A percentile compares a stretch with the other conserved stretches of the same genome.
Evolutionary conservation across 2,113 vertebrate genomes (phyloP).

Genomic region (Hippopotamus amphibius): DNA sequence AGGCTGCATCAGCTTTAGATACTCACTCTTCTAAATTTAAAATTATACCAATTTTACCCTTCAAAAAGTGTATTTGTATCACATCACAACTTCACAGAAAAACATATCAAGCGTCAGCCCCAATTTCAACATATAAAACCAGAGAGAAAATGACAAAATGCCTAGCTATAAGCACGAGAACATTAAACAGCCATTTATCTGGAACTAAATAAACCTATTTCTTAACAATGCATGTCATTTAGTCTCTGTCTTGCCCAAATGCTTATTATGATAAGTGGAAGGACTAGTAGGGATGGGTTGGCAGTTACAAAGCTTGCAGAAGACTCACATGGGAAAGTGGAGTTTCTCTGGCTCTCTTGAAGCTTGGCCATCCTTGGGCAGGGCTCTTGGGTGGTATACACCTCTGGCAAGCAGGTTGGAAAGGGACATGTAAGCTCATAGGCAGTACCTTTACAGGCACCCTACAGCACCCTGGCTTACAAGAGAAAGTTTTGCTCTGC

Average conservation of each 20-base stretch:
- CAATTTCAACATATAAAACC: not conserved
- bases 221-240: not conserved
- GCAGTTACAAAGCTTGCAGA: not conserved
- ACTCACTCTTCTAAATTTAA: not conserved
- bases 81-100: not conserved
- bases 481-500: not conserved
- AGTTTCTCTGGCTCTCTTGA: not conserved
- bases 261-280: not conserved
- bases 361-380: not conserved
- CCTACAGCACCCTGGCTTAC: not conserved
- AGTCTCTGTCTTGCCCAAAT: not conserved
- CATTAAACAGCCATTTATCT: not conserved
- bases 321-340: not conserved
- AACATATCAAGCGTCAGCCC: not conserved
- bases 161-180: not conserved
- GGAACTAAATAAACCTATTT: not conserved
- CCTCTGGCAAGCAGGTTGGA: not conserved
- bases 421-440: not conserved
- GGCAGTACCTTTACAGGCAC: not conserved
- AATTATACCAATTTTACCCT: not conserved
- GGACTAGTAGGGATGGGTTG: not conserved
- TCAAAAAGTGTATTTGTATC: not conserved
- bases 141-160: not conserved
- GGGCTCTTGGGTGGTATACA: not conserved
- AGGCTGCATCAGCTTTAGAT: not conserved